Conservation (phyloP, 1,140 invertebrate genomes). For the Conus ventricosus region DNA sequence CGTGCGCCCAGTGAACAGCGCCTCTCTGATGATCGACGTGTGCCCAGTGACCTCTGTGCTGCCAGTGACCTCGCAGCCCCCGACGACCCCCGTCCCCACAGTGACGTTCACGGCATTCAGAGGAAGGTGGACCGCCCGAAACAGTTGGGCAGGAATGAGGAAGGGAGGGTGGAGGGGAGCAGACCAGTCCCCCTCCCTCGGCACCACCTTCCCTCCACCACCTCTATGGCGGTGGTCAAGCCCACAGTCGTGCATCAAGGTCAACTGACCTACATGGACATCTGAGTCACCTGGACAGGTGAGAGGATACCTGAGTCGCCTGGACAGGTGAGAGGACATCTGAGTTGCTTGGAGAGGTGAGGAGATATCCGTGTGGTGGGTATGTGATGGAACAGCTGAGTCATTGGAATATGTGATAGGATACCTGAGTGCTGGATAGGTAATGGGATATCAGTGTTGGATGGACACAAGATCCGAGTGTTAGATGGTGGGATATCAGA, state of each 20-base stretch:
- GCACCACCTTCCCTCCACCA: conserved; percentile 29
- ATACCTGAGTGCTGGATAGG: no score
- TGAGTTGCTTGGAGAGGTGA: no score
- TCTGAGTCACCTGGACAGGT: conserved; percentile 17
- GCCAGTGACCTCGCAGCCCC: background rate
- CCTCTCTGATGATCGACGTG: background rate
- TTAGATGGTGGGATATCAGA: no score
- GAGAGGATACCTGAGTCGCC: no score
- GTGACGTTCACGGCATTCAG: conserved; percentile 46
- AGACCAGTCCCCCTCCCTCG: conserved; percentile 27
- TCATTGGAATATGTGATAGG: no score
- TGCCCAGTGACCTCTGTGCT: background rate
- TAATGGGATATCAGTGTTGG: no score
- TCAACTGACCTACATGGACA: conserved; percentile 44
- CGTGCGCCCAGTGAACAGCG: background rate
- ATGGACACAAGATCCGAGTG: no score
- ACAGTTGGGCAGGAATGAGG: background rate
- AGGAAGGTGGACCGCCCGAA: conserved; percentile 36
- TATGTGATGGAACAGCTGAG: no score
- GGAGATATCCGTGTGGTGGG: no score
- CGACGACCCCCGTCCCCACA: no score
- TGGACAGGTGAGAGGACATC: no score
- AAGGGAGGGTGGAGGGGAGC: background rate
- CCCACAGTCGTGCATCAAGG: conserved; percentile 54
- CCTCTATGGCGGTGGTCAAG: conserved; percentile 56